A percentile compares a stretch with the other conserved stretches of the same genome.
Evolutionary conservation across 1,140 invertebrate genomes (phyloP).

Genomic region (Drosophila ananassae): DNA sequence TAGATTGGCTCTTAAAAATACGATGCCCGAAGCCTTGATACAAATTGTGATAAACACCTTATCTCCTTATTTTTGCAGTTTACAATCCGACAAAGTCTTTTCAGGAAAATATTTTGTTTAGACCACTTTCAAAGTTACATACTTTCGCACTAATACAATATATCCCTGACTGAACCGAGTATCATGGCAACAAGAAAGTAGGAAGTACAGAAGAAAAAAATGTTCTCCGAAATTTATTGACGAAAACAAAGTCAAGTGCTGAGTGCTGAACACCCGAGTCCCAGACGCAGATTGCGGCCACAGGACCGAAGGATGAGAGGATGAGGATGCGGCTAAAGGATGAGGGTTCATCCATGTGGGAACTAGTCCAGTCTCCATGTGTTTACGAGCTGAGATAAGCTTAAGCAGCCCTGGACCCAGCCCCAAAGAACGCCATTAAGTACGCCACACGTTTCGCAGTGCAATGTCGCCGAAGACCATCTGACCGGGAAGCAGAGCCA

Average conservation of each 20-base stretch:
- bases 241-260: conserved; percentile 69
- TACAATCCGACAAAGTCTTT: not conserved
- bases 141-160: not conserved
- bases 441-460: conserved; percentile 66
- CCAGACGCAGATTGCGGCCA: conserved; percentile 55
- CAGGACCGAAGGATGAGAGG: conserved; percentile 5
- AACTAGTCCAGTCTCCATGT: conserved; percentile 47
- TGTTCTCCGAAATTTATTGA: conserved; percentile 72
- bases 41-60: conserved; percentile 1
- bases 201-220: conserved; percentile 27
- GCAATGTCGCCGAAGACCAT: conserved; percentile 57
- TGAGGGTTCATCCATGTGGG: conserved; percentile 29
- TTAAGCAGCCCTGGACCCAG: conserved; percentile 40
- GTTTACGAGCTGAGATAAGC: conserved; percentile 75
- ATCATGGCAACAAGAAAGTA: conserved; percentile 14
- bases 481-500: conserved; percentile 48
- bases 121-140: not conserved
- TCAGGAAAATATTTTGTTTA: not conserved
- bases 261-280: conserved; percentile 53
- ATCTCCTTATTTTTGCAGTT: not conserved
- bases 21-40: not conserved
- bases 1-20: not conserved
- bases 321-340: not conserved
- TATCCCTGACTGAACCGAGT: not conserved
- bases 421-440: conserved; percentile 53